These are phyloP conservation scores for Nothoprocta perdicaria DNA, from an alignment of 2,113 vertebrate genomes.

Conservation along the genomic window DNA sequence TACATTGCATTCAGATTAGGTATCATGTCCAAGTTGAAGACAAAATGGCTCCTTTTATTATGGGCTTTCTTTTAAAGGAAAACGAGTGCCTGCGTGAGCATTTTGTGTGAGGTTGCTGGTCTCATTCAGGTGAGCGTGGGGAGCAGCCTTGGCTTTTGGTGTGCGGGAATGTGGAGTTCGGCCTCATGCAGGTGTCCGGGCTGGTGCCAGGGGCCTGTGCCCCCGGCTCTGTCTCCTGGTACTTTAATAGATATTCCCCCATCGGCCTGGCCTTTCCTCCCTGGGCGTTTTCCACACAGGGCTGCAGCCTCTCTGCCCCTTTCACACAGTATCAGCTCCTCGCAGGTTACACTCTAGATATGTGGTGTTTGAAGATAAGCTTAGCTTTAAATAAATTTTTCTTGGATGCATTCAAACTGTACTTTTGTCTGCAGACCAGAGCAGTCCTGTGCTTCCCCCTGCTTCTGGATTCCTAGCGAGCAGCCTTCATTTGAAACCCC, in stretches of 20 bases:
- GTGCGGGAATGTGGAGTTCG: conserved; percentile 22
- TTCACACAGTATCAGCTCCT: not conserved
- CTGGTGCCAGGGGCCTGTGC: not conserved
- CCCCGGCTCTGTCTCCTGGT: not conserved
- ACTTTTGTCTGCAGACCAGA: not conserved
- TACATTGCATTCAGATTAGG: conserved; percentile 67
- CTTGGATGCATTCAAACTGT: not conserved
- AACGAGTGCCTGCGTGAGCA: not conserved
- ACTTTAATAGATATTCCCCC: not conserved
- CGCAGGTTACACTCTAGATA: not conserved
- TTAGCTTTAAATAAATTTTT: not conserved
- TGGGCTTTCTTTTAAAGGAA: conserved; percentile 24
- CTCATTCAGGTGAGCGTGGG: not conserved
- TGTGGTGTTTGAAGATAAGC: not conserved
- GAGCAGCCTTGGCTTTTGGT: not conserved
- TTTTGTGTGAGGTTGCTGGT: not conserved
- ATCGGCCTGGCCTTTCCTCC: not conserved
- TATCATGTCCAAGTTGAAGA: conserved; percentile 70
- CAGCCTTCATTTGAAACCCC: not conserved
- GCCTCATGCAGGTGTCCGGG: fast-evolving
- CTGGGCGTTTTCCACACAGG: not conserved
- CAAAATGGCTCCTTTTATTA: conserved; percentile 72
- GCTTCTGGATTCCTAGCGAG: not conserved
- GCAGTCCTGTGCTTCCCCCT: not conserved
- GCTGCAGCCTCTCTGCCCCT: conserved; percentile 20